A percentile compares a stretch with the other conserved stretches of the same genome.
phyloP scores from a whole-genome alignment of 2,888 invertebrate genomes.

The Atherix ibis region DNA sequence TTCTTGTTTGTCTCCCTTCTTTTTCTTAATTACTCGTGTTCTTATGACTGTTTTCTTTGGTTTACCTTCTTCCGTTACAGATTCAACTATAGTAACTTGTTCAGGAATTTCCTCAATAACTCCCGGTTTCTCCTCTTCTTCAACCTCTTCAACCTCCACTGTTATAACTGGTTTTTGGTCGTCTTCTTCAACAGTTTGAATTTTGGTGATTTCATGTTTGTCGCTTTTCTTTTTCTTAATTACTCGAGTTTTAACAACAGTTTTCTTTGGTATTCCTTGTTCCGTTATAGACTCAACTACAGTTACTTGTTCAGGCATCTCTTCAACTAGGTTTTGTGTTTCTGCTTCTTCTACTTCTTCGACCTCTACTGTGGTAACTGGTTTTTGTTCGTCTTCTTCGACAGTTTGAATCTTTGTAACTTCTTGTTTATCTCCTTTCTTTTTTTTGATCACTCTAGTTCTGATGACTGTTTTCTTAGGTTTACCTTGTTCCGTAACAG shows the following conservation, averaged over 20 bases:
- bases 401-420: constrained; percentile 24
- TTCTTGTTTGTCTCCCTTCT: constrained; percentile 20
- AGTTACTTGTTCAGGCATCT: constrained; percentile 22
- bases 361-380: constrained; percentile 21
- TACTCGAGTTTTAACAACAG: constrained; percentile 20
- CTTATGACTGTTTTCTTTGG: constrained; percentile 24
- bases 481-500: constrained; percentile 2
- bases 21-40: constrained; percentile 22
- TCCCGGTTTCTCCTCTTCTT: constrained; percentile 14
- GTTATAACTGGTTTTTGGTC: constrained; percentile 17
- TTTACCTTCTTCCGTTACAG: constrained; percentile 20
- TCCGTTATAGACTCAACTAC: constrained; percentile 23
- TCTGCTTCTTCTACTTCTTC: constrained; percentile 19
- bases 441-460: constrained; percentile 14
- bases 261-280: constrained; percentile 18
- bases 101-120: constrained; percentile 15
- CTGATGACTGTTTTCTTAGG: constrained; percentile 17
- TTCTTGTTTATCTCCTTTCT: constrained; percentile 17
- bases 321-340: constrained; percentile 13
- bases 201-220: constrained; percentile 20
- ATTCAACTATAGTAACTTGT: constrained; percentile 12
- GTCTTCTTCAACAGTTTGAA: constrained; percentile 22
- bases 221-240: constrained; percentile 23
- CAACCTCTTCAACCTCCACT: constrained; percentile 15
- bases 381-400: constrained; percentile 19